A percentile compares a stretch with the other conserved stretches of the same genome.
These are phyloP conservation scores for Chymomyza costata DNA, from an alignment of 1,140 invertebrate species.

Conservation along the genomic window DNA sequence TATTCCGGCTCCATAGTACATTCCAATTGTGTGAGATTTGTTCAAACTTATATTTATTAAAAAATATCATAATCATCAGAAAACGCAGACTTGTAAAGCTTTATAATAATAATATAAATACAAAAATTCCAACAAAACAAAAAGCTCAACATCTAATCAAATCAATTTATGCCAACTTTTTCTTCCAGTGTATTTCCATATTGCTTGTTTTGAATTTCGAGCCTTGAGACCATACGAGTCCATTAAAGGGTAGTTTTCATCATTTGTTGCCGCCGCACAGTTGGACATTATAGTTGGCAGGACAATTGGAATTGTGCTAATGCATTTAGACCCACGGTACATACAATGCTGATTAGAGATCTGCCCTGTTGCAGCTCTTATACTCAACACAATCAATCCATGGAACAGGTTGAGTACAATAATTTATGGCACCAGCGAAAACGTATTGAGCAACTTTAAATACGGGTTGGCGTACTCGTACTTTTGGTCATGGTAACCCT, in stretches of 20 bases:
- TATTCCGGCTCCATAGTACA: too few species aligned
- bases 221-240: constrained; percentile 29
- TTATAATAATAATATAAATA: too few species aligned
- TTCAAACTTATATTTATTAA: too few species aligned
- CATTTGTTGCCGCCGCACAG: constrained; percentile 46
- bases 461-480: constrained; percentile 50
- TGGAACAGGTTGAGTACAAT: constrained; percentile 36
- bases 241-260: constrained; percentile 75
- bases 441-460: constrained; percentile 74
- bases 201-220: background rate
- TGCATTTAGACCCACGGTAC: constrained; percentile 19
- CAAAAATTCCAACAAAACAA: too few species aligned
- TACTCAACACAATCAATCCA: too few species aligned
- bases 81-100: too few species aligned
- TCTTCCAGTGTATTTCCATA: too few species aligned
- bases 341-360: constrained; percentile 62
- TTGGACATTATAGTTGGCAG: constrained; percentile 24
- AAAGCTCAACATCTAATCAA: too few species aligned
- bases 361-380: constrained; percentile 36
- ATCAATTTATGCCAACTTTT: too few species aligned
- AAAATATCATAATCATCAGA: too few species aligned
- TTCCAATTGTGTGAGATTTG: too few species aligned
- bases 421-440: constrained; percentile 72
- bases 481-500: constrained; percentile 3
- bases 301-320: constrained; percentile 47